Conservation (phyloP, 2,888 invertebrate species). For the Melanotus villosus region DNA sequence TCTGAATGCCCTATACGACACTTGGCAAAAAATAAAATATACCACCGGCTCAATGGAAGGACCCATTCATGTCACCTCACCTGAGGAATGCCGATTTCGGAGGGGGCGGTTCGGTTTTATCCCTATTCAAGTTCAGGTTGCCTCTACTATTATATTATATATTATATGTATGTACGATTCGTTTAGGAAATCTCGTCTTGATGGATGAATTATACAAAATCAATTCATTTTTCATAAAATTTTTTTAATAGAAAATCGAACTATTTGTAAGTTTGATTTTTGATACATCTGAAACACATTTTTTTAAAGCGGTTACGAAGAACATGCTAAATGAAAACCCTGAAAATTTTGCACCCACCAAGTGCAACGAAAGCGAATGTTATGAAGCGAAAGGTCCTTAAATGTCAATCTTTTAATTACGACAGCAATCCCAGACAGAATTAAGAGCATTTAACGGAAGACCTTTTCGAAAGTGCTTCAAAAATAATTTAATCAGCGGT, state of each 20-base stretch:
- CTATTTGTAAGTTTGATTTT: too few relatives aligned
- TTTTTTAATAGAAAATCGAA: too few relatives aligned
- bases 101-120: constrained; percentile 48
- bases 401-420: constrained; percentile 59
- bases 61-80: constrained; percentile 59
- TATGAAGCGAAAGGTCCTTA: constrained; percentile 54
- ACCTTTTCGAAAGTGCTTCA: constrained; percentile 20
- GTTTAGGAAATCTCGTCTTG: constrained; percentile 40
- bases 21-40: constrained; percentile 56
- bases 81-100: constrained; percentile 57
- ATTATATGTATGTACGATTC: constrained; percentile 25
- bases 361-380: constrained; percentile 19
- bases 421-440: constrained; percentile 42
- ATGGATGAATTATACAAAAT: constrained; percentile 42
- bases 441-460: constrained; percentile 40
- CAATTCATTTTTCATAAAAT: constrained; percentile 37
- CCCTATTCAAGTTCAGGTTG: constrained; percentile 41
- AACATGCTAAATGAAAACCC: background rate
- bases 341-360: constrained; percentile 8
- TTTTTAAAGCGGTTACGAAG: too few relatives aligned
- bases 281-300: too few relatives aligned
- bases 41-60: constrained; percentile 57
- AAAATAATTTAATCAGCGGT: constrained; percentile 15
- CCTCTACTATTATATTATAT: constrained; percentile 39
- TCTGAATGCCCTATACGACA: constrained; percentile 51